Conservation (phyloP, 2,113 vertebrate genomes). For the Ciconia boyciana region DNA sequence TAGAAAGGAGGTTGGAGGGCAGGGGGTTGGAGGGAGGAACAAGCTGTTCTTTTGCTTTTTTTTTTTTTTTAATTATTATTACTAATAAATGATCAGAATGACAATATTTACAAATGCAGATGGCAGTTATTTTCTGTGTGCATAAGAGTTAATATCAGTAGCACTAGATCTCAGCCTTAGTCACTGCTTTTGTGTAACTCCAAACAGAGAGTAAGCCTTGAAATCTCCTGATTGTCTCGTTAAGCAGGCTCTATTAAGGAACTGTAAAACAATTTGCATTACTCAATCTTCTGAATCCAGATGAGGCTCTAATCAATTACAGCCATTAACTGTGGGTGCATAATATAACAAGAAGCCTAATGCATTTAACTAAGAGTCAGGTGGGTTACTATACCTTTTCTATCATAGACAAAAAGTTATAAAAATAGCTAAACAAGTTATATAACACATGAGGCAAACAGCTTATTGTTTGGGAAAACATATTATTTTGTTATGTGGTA, state of each 20-base stretch:
- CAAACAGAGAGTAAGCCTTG: slow-evolving; percentile 45
- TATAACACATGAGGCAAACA: not conserved
- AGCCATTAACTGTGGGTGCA: slow-evolving; percentile 61
- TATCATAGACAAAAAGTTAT: not conserved
- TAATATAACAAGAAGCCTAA: slow-evolving; percentile 58
- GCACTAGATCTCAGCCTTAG: not conserved
- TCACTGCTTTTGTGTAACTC: not conserved
- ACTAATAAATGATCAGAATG: not conserved
- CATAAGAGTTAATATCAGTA: not conserved
- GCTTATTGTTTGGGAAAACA: not conserved
- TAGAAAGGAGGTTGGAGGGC: not conserved
- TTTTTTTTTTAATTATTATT: not conserved
- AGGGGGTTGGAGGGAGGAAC: rapidly evolving
- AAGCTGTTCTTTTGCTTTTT: not conserved
- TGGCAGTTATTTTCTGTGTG: not conserved
- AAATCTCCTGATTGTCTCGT: slow-evolving; percentile 70
- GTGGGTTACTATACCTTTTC: not conserved
- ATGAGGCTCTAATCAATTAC: slow-evolving; percentile 71
- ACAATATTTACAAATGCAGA: not conserved
- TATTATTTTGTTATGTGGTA: not conserved
- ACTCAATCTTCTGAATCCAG: slow-evolving; percentile 67
- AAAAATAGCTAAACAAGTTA: not conserved
- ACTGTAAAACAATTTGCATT: slow-evolving; percentile 71
- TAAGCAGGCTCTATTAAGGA: slow-evolving; percentile 65
- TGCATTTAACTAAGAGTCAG: not conserved